Evolutionary conservation across 1,140 invertebrate species (phyloP).

Genomic region (Neodiprion virginianus): DNA sequence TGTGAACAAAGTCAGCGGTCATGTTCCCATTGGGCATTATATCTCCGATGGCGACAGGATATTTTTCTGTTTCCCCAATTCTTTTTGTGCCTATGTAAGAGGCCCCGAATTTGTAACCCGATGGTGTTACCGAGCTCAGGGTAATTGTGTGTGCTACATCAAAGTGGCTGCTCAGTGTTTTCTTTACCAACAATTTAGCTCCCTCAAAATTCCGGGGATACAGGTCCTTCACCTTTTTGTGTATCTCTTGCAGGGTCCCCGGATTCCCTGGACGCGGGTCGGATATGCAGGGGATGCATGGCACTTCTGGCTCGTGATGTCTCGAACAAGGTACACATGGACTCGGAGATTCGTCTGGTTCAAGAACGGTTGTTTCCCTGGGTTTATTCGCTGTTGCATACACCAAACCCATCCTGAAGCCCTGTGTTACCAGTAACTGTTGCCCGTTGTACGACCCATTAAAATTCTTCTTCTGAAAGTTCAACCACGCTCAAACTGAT

Average conservation of each 20-base stretch:
- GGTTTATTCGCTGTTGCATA: conserved; percentile 9
- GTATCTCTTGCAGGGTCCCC: conserved; percentile 53
- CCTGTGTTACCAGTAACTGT: too few relatives aligned
- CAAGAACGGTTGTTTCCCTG: not conserved
- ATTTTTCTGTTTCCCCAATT: conserved; percentile 67
- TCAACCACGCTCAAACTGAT: not conserved
- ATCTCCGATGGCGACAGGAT: conserved; percentile 76
- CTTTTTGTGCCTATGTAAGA: conserved; percentile 75
- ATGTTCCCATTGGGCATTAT: conserved; percentile 79
- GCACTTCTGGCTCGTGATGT: not conserved
- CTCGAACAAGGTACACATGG: not conserved
- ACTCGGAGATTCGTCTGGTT: not conserved
- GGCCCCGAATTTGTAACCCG: conserved; percentile 82
- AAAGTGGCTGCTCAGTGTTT: conserved; percentile 80
- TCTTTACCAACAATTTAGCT: conserved; percentile 74
- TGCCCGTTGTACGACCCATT: not conserved
- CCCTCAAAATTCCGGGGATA: conserved; percentile 83
- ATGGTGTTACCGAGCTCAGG: conserved; percentile 69
- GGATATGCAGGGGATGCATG: not conserved
- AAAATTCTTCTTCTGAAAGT: not conserved
- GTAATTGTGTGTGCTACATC: conserved; percentile 74
- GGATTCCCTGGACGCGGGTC: conserved; percentile 49
- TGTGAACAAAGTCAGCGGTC: conserved; percentile 78
- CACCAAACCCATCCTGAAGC: conserved; percentile 17
- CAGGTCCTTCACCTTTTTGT: conserved; percentile 63